Base-by-base conservation (phyloP, 2,888 invertebrate species). In the Chironomus riparius region DNA sequence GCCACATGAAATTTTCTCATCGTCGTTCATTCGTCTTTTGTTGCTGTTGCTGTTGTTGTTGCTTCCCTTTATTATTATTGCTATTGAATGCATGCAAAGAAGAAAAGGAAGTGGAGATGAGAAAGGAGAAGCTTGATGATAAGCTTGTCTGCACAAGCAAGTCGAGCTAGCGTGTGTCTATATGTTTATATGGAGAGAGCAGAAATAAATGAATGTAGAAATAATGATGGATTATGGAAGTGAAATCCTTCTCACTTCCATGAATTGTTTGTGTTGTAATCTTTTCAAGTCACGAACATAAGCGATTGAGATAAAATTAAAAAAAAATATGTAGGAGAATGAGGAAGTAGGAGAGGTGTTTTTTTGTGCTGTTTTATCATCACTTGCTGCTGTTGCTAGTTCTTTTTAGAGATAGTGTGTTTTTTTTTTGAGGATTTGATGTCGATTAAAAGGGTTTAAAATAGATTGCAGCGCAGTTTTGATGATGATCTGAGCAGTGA, bases 191-290 rank as follows among this genome's bases (percentile, higher is more conserved):
- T 2, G 15, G 50, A 56, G 21, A 7, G 22, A 62, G 65, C n/a
- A 10, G 10, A 47, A 61, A 74, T 72, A 72, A 72, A 61, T 50
- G 62, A 18, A 18, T 50, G 72, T 48, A 62, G 38, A 18, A 62
- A 50, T 61, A 61, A 74, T 74, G 74, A 74, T 74, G 74, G 74
- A 74, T 73, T 73, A 73, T 74, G 48, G 28, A 48, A 73, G 24
- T 24, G 56, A 71, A 72, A 74, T 74, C 47, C 74, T 68, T 68
- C 71, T 22, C 50, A 22, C 56, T 56, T 18, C 15, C 6, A 15
- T 50, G 15, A 18, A 56, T 56, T 56, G 56, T 56, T 56, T 50
- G 50, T 22, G 18, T 74, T 24, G 74, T 68, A 68, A 74, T 68
- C 65, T 74, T 73, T 73, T 47, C 74, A 68, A 61, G 74, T 74